phyloP scores from a whole-genome alignment of 2,113 vertebrate genomes.

The Noturus placidus region DNA sequence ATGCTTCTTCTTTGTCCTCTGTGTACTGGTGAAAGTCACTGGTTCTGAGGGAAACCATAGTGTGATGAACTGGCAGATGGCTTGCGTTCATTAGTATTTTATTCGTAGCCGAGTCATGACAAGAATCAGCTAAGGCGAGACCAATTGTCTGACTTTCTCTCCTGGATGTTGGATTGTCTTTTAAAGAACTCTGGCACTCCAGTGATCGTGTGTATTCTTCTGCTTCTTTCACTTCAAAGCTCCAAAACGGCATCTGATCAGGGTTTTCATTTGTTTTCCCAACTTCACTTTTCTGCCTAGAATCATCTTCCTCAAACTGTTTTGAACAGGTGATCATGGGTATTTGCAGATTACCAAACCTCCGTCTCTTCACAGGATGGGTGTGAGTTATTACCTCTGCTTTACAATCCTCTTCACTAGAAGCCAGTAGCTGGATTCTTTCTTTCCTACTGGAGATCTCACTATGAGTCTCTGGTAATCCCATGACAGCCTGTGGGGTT shows the following conservation, averaged over 20 bases:
- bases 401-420: slow-evolving; percentile 20
- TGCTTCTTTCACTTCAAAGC: background rate
- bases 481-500: background rate
- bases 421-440: slow-evolving; percentile 1
- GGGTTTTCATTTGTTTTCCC: background rate
- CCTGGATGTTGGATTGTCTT: background rate
- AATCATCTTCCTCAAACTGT: background rate
- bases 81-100: background rate
- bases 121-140: background rate
- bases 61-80: slow-evolving; percentile 9
- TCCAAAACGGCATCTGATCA: background rate
- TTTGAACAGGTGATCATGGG: background rate
- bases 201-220: background rate
- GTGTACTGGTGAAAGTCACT: background rate
- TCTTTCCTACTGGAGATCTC: slow-evolving; percentile 15
- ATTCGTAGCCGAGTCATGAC: background rate
- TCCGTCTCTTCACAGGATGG: slow-evolving; percentile 24
- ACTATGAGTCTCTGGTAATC: slow-evolving; percentile 1
- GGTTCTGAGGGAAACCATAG: background rate
- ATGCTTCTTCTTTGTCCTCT: background rate
- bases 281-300: background rate
- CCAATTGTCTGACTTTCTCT: background rate
- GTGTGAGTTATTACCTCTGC: slow-evolving; percentile 7
- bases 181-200: background rate
- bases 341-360: background rate